Evolutionary conservation across 2,888 invertebrate species (phyloP).

Genomic region (Eupithecia tripunctaria): DNA sequence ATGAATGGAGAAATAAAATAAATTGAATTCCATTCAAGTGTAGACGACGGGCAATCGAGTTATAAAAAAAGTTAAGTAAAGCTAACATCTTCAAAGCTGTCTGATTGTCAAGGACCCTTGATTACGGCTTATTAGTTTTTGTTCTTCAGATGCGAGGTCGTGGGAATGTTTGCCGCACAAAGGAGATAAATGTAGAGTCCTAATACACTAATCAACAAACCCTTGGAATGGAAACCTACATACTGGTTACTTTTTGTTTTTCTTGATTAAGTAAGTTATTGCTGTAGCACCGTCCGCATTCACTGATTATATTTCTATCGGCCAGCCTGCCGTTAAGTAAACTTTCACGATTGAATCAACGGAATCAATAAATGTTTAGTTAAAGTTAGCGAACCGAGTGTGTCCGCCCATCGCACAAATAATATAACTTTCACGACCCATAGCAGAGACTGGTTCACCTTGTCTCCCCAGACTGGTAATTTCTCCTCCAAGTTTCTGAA

Average conservation of each 20-base stretch:
- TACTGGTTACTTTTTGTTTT: constrained; percentile 38
- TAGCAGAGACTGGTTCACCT: constrained; percentile 70
- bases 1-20: constrained; percentile 47
- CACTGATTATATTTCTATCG: constrained; percentile 30
- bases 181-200: constrained; percentile 44
- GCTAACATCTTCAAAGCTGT: constrained; percentile 47
- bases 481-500: constrained; percentile 69
- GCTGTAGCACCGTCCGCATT: constrained; percentile 13
- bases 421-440: constrained; percentile 79
- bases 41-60: constrained; percentile 39
- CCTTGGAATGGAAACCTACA: constrained; percentile 38
- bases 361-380: constrained; percentile 42
- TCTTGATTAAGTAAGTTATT: constrained; percentile 23
- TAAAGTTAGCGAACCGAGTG: constrained; percentile 47
- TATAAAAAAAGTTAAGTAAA: constrained; percentile 45
- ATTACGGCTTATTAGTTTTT: constrained; percentile 53
- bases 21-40: constrained; percentile 48
- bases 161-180: constrained; percentile 53
- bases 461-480: constrained; percentile 68
- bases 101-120: constrained; percentile 59
- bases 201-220: constrained; percentile 40
- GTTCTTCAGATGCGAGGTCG: constrained; percentile 47
- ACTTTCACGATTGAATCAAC: constrained; percentile 40
- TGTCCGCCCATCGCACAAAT: constrained; percentile 48
- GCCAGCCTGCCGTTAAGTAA: constrained; percentile 17